These are phyloP conservation scores for Poeciliopsis presidionis DNA, from an alignment of 2,797 vertebrate species.

Conservation along the genomic window DNA sequence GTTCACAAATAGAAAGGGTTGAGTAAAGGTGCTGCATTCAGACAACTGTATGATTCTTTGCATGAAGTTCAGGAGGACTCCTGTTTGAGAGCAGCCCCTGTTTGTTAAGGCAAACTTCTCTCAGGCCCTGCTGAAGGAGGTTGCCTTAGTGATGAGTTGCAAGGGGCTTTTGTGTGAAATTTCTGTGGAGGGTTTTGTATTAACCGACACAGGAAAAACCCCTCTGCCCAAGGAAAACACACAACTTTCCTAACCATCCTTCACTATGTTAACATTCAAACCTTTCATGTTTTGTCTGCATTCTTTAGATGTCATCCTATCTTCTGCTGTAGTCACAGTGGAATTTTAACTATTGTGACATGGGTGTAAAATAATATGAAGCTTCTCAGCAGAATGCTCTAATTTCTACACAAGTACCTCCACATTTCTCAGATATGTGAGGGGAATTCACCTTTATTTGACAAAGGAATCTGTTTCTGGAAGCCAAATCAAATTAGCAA, in stretches of 20 bases:
- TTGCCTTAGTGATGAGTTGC: slow-evolving; percentile 47
- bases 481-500: not conserved
- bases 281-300: not conserved
- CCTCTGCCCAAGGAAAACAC: not conserved
- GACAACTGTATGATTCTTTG: slow-evolving; percentile 9
- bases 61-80: slow-evolving; percentile 10
- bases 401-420: not conserved
- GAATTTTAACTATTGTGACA: not conserved
- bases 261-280: not conserved
- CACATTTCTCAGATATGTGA: not conserved
- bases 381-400: not conserved
- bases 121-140: slow-evolving; percentile 19
- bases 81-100: slow-evolving; percentile 9
- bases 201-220: not conserved
- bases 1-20: not conserved
- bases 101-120: slow-evolving; percentile 41
- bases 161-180: slow-evolving; percentile 20
- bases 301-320: not conserved
- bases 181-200: not conserved
- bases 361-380: not conserved
- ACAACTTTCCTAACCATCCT: not conserved
- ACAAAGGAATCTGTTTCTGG: not conserved
- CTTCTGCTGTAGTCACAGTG: not conserved
- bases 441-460: not conserved
- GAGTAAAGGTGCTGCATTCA: not conserved